Conservation (phyloP, 2,113 vertebrate genomes). For the Leucoraja erinaceus region DNA sequence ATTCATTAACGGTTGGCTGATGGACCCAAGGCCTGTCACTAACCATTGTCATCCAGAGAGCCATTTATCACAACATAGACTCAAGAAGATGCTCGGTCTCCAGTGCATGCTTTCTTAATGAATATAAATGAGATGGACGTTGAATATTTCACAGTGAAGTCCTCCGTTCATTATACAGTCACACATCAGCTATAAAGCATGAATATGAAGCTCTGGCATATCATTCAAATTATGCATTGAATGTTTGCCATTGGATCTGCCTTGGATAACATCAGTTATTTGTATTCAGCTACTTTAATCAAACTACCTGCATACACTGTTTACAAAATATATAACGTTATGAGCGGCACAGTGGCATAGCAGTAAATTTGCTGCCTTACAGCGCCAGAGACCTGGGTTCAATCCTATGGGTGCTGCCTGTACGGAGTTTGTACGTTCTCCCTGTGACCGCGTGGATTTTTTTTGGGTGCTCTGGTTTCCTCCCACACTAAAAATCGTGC, state of each 20-base stretch:
- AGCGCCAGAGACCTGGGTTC: too few relatives aligned
- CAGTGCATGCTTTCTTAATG: slow-evolving; percentile 18
- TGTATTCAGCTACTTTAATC: not conserved
- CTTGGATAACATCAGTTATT: not conserved
- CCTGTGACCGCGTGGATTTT: too few relatives aligned
- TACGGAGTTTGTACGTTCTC: too few relatives aligned
- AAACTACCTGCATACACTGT: not conserved
- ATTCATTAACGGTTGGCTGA: not conserved
- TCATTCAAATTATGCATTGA: not conserved
- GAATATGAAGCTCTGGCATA: not conserved
- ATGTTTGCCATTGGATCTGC: not conserved
- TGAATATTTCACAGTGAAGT: not conserved
- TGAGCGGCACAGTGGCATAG: too few relatives aligned
- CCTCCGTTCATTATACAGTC: not conserved
- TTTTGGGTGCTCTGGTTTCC: too few relatives aligned
- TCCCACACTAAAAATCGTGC: too few relatives aligned
- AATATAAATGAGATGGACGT: slow-evolving; percentile 22
- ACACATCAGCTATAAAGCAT: not conserved
- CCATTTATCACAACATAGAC: not conserved
- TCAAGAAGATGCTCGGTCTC: not conserved
- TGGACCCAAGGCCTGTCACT: not conserved
- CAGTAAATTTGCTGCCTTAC: too few relatives aligned
- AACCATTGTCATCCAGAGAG: not conserved
- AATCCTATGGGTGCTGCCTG: too few relatives aligned
- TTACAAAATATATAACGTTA: not conserved